A percentile compares a stretch with the other conserved stretches of the same genome.
These are phyloP conservation scores for Mesochorus sp. DNA, from an alignment of 2,888 invertebrate species.

Conservation along the genomic window DNA sequence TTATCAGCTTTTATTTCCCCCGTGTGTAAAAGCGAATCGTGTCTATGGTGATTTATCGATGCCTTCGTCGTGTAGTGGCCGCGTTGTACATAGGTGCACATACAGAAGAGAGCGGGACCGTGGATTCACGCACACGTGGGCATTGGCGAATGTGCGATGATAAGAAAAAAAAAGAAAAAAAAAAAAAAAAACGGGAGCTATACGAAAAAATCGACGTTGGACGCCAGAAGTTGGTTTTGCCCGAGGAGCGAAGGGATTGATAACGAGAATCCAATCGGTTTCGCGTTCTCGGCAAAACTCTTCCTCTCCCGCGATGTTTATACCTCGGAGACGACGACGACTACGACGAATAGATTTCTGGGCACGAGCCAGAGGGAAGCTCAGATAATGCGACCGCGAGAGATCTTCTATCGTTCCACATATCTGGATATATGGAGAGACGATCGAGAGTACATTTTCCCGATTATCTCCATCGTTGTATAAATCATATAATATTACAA, in stretches of 20 bases:
- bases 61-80: constrained; percentile 33
- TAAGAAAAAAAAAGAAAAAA: constrained; percentile 17
- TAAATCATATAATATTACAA: background rate
- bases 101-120: constrained; percentile 15
- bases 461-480: constrained; percentile 49
- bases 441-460: constrained; percentile 42
- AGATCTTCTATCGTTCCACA: constrained; percentile 19
- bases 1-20: constrained; percentile 60
- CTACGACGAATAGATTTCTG: constrained; percentile 51
- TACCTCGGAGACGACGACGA: constrained; percentile 7
- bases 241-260: constrained; percentile 54
- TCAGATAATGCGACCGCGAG: constrained; percentile 55
- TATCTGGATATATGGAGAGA: constrained; percentile 25
- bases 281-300: constrained; percentile 52
- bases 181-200: background rate
- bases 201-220: constrained; percentile 39
- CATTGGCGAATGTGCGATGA: constrained; percentile 42
- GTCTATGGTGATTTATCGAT: constrained; percentile 63
- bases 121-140: constrained; percentile 13
- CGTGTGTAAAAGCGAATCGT: constrained; percentile 56
- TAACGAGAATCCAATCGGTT: constrained; percentile 65
- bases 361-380: constrained; percentile 57
- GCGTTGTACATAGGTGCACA: background rate
- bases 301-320: constrained; percentile 24
- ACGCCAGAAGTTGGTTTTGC: constrained; percentile 59